A percentile compares a stretch with the other conserved stretches of the same genome.
Conservation (phyloP, 1,140 invertebrate genomes). For the Anoplophora glabripennis region DNA sequence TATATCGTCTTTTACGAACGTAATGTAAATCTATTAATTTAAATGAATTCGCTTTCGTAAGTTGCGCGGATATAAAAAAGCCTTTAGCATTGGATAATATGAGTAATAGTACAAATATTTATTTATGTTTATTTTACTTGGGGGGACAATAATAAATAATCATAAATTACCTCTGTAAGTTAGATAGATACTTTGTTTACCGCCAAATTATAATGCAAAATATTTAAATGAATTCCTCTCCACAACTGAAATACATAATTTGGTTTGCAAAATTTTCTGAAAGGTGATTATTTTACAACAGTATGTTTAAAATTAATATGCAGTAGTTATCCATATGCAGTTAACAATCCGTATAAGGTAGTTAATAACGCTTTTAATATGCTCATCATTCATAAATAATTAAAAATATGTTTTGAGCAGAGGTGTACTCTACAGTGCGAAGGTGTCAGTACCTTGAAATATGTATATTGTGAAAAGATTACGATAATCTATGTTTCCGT, state of each 20-base stretch:
- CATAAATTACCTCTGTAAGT: slow-evolving; percentile 1
- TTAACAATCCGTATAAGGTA: too few species aligned
- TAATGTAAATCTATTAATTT: background rate
- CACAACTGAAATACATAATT: too few species aligned
- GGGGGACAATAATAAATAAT: slow-evolving; percentile 6
- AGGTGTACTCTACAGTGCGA: background rate
- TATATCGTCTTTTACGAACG: slow-evolving; percentile 1
- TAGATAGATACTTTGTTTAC: background rate
- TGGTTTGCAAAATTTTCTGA: too few species aligned
- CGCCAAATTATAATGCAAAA: too few species aligned
- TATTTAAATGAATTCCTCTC: too few species aligned
- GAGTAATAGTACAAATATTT: slow-evolving; percentile 11
- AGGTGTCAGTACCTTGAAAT: background rate
- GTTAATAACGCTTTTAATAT: too few species aligned
- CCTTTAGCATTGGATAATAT: background rate
- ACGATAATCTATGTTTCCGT: too few species aligned
- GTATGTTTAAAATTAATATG: background rate
- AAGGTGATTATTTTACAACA: background rate
- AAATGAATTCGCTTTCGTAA: too few species aligned
- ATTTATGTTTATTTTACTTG: background rate
- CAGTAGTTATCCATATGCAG: too few species aligned
- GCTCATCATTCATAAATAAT: too few species aligned
- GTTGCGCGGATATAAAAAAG: background rate
- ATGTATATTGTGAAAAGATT: too few species aligned
- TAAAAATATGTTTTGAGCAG: too few species aligned